phyloP scores from a whole-genome alignment of 1,140 invertebrate species.

The Orius insidiosus region DNA sequence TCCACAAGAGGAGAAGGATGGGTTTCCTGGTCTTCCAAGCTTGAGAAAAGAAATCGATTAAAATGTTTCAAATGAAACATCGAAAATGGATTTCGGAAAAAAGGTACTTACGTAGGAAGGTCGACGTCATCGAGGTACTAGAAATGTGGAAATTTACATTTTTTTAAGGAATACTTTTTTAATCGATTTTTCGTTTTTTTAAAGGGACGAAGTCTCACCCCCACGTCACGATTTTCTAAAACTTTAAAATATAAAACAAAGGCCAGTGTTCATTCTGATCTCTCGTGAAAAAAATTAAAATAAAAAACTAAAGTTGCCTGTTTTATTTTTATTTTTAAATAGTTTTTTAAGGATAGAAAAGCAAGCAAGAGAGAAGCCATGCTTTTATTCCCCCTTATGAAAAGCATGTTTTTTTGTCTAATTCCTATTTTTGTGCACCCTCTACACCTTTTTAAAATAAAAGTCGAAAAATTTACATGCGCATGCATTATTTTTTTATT shows the following conservation, averaged over 20 bases:
- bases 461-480: background rate
- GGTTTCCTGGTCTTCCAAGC: too few relatives aligned
- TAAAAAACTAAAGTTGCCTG: too few relatives aligned
- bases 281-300: slow-evolving; percentile 11
- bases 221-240: background rate
- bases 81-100: background rate
- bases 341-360: slow-evolving; percentile 10
- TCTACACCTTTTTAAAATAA: background rate
- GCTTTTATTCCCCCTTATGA: slow-evolving; percentile 2
- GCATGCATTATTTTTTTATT: background rate
- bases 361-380: slow-evolving; percentile 17
- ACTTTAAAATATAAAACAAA: too few relatives aligned
- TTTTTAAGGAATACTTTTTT: background rate
- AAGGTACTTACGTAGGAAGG: slow-evolving; percentile 12
- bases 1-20: too few relatives aligned
- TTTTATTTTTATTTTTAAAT: background rate
- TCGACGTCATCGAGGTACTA: slow-evolving; percentile 9
- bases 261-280: slow-evolving; percentile 6
- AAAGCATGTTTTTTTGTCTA: slow-evolving; percentile 5
- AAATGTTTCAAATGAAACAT: too few relatives aligned
- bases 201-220: background rate
- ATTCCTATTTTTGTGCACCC: slow-evolving; percentile 3
- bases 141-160: slow-evolving; percentile 14
- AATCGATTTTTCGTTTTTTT: too few relatives aligned
- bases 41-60: too few relatives aligned